These are phyloP conservation scores for Aegotheles bennettii DNA, from an alignment of 2,113 vertebrate genomes.

Conservation along the genomic window DNA sequence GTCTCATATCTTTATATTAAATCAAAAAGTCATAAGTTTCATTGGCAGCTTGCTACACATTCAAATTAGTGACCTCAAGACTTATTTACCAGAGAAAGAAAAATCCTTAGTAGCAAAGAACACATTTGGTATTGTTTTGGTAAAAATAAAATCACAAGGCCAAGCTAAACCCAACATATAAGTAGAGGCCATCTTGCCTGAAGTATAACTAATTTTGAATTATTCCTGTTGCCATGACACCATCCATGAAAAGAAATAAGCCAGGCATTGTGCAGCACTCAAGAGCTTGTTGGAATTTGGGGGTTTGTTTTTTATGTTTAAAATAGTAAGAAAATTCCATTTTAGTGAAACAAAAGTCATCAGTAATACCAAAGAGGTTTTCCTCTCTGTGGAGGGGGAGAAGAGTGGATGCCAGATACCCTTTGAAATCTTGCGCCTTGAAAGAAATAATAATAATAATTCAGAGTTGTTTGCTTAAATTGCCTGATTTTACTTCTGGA, in stretches of 20 bases:
- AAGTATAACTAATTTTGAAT: constrained; percentile 37
- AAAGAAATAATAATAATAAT: background rate
- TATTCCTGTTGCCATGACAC: constrained; percentile 50
- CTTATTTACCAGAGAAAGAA: background rate
- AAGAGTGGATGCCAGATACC: background rate
- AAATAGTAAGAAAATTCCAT: background rate
- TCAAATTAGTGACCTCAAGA: background rate
- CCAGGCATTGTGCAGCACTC: background rate
- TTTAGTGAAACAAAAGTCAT: background rate
- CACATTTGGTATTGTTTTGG: background rate
- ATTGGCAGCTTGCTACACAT: background rate
- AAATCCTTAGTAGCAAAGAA: background rate
- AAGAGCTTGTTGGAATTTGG: background rate
- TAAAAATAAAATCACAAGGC: background rate
- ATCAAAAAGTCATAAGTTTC: background rate
- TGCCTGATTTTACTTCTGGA: background rate
- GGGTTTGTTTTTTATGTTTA: background rate
- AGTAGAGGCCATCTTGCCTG: background rate
- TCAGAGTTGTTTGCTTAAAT: background rate
- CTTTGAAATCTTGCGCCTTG: background rate
- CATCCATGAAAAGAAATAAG: constrained; percentile 4
- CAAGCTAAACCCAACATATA: background rate
- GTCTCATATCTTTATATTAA: background rate
- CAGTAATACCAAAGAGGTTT: background rate
- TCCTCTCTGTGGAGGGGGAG: background rate